Base-by-base conservation (phyloP, 2,113 vertebrate species). In the Megalops atlanticus region DNA sequence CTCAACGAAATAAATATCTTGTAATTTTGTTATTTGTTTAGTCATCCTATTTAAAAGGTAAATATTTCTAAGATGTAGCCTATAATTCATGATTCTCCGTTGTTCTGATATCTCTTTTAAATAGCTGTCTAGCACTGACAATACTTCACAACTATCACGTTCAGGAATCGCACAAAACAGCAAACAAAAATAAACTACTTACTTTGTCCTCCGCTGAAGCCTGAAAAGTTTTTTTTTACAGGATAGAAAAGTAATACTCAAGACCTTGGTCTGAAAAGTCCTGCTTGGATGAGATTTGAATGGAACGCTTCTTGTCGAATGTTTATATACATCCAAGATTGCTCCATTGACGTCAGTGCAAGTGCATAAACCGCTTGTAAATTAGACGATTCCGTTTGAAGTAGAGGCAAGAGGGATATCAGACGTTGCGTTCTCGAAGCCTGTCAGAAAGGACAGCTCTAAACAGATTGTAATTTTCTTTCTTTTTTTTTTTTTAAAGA, bases 331-430 rank as follows among this genome's bases (percentile, higher is more conserved):
- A 81, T 85, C 92, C 90, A 84, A 87, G 91, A 84, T 86, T 82
- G 90, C 88, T 82, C 86, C 84, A 86, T 84, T 97, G 96, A 96
- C 96, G 96, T 97, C 96, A 96, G 91, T 82, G 83, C 80, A 58
- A 89, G 86, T 86, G 78, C 92, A 90, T 79, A 90, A 82, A 90
- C 85, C 77, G 89, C 79, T 80, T 91, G 93, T 92, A 91, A 92
- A 91, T 81, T 86, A 89, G 89, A 87, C 82, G 88, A 86, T 81
- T 90, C 78, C 79, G 77, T 85, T 79, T 84, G 39, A 86, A 83
- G n/a, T 69, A 52, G 73, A 82, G 73, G 81, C 76, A 77, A 78
- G 39, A 41, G 81, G 75, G 82, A 82, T 82, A 83, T 82, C 77
- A 69, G 84, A 49, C 72, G 84, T 41, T 39, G 75, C 73, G 41